Evolutionary conservation across 2,888 invertebrate species (phyloP), one percentile per base, ranked within the genome.

Genomic region (Drepana falcataria): DNA sequence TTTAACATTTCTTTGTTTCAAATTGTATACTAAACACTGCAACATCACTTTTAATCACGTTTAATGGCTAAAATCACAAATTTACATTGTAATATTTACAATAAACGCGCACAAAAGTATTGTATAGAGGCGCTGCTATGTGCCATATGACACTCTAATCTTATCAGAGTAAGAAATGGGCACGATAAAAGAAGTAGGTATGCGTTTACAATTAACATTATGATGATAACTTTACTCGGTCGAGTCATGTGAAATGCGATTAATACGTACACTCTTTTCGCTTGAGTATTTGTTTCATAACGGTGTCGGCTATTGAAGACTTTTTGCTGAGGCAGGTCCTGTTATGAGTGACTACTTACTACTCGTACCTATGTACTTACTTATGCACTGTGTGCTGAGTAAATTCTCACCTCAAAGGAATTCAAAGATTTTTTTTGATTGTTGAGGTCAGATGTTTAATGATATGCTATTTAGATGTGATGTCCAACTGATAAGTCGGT

Each of bases 71-170:
- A 67, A 54, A 60, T 35, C 48, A 34, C 34, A 58, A 47, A 58
- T 59, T 57, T 57, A 54, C 44, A 44, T 57, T 56, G 61, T 61
- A 54, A 53, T 68, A 70, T 65, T 69, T 58, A 70, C 66, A 62
- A 64, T 55, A 49, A 52, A 59, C 57, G 58, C 60, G 65, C 62
- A 74, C 62, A 59, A 63, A 66, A 67, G 60, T 56, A 62, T 68
- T 61, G 56, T 65, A 66, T 75, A 71, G 75, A 77, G 79, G 77
- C 79, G 78, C 73, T 73, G 69, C 58, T 60, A 61, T 67, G 70
- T 72, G 71, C 81, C 88, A 81, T 87, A 88, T 87, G 87, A 89
- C 86, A 73, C 61, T 75, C 61, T 84, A 82, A 88, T 87, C 88
- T 89, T 87, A 89, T 89, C 89, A 69, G 68, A 57, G 58, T 65